These are phyloP conservation scores for Trachemys scripta DNA, from an alignment of 2,113 vertebrate genomes.

Conservation along the genomic window DNA sequence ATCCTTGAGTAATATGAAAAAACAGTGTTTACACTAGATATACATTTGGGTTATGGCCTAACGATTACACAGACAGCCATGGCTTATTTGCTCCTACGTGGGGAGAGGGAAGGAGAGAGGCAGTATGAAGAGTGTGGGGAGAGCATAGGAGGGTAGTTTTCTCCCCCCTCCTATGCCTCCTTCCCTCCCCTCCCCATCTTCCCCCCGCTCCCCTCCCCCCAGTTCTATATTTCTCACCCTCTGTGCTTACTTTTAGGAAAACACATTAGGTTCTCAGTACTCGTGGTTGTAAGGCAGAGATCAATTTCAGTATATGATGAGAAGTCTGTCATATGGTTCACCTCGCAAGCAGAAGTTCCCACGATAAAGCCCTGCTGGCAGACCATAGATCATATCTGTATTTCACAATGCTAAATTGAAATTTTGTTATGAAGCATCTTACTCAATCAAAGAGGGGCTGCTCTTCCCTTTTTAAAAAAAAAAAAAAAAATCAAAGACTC, in stretches of 20 bases:
- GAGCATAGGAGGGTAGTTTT: not conserved
- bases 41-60: too few species aligned
- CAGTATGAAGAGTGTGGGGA: not conserved
- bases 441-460: not conserved
- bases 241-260: not conserved
- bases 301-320: not conserved
- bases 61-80: not conserved
- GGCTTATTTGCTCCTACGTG: not conserved
- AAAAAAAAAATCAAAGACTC: not conserved
- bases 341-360: not conserved
- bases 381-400: not conserved
- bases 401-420: not conserved
- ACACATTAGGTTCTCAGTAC: not conserved
- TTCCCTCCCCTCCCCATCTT: accelerated
- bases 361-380: not conserved
- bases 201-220: too few species aligned
- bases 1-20: not conserved
- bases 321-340: not conserved
- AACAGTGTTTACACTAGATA: not conserved
- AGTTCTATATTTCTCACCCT: not conserved
- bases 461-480: too few species aligned
- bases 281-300: too few species aligned
- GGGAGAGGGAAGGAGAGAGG: not conserved
- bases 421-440: not conserved
- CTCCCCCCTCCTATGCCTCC: too few species aligned